These are phyloP conservation scores for Colletes latitarsis DNA, from an alignment of 1,140 invertebrate genomes.

Conservation along the genomic window DNA sequence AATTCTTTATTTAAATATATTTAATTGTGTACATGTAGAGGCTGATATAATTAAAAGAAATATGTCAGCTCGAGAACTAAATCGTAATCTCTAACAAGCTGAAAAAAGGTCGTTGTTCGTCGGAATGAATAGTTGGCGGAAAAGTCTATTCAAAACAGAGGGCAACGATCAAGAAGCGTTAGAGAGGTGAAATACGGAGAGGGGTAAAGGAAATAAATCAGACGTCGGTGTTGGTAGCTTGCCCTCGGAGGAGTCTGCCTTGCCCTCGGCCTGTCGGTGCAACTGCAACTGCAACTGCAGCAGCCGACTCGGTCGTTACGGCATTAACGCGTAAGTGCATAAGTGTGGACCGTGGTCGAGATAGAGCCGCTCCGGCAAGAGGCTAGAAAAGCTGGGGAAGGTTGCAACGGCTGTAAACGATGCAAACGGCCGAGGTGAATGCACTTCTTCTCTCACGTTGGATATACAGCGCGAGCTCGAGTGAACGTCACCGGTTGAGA, in stretches of 20 bases:
- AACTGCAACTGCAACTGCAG: conserved; percentile 36
- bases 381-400: conserved; percentile 48
- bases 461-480: conserved; percentile 17
- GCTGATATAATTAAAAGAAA: too few species aligned
- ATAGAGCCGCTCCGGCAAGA: conserved; percentile 49
- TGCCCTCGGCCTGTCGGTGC: conserved; percentile 32
- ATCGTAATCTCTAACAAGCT: too few species aligned
- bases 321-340: conserved; percentile 69
- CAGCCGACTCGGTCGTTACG: conserved; percentile 55
- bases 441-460: conserved; percentile 60
- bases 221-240: conserved; percentile 17
- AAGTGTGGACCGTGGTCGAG: conserved; percentile 63
- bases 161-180: neutral
- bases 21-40: too few species aligned
- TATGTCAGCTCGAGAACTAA: too few species aligned
- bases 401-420: conserved; percentile 50
- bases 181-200: neutral
- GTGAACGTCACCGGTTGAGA: conserved; percentile 8
- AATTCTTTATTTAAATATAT: too few species aligned
- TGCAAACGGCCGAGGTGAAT: conserved; percentile 60
- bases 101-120: too few species aligned
- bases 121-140: too few species aligned
- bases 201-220: conserved; percentile 25
- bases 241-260: conserved; percentile 21
- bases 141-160: neutral